phyloP scores from a whole-genome alignment of 2,888 invertebrate species.

The Tetragonisca angustula region DNA sequence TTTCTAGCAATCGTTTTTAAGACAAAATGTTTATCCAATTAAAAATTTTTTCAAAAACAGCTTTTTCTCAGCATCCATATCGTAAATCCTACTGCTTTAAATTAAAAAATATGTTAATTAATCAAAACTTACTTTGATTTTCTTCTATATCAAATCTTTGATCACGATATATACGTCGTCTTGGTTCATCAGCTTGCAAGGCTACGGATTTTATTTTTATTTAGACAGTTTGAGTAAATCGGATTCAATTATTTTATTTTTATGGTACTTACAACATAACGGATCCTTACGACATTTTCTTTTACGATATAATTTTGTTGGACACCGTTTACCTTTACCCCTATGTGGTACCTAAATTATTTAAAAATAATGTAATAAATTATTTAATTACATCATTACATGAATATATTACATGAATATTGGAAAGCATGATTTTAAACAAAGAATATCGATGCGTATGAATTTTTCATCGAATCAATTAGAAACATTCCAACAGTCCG shows the following conservation, averaged over 20 bases:
- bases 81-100: neutral
- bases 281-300: slow-evolving; percentile 79
- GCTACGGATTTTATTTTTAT: slow-evolving; percentile 51
- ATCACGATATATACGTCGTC: slow-evolving; percentile 56
- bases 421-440: neutral
- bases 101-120: neutral
- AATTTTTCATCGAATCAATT: neutral
- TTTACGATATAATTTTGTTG: slow-evolving; percentile 84
- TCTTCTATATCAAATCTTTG: slow-evolving; percentile 23
- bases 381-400: no score
- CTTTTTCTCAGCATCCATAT: neutral
- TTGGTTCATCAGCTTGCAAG: slow-evolving; percentile 63
- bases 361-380: neutral
- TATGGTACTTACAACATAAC: slow-evolving; percentile 78
- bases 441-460: neutral
- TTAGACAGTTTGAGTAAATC: neutral
- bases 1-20: no score
- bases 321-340: slow-evolving; percentile 87
- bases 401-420: neutral
- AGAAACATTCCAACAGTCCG: neutral
- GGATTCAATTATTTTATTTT: neutral
- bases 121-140: slow-evolving; percentile 49
- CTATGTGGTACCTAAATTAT: slow-evolving; percentile 37
- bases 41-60: neutral
- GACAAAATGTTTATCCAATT: no score